Evolutionary conservation across 2,797 vertebrate species (phyloP).

Genomic region (Etheostoma perlongum): DNA sequence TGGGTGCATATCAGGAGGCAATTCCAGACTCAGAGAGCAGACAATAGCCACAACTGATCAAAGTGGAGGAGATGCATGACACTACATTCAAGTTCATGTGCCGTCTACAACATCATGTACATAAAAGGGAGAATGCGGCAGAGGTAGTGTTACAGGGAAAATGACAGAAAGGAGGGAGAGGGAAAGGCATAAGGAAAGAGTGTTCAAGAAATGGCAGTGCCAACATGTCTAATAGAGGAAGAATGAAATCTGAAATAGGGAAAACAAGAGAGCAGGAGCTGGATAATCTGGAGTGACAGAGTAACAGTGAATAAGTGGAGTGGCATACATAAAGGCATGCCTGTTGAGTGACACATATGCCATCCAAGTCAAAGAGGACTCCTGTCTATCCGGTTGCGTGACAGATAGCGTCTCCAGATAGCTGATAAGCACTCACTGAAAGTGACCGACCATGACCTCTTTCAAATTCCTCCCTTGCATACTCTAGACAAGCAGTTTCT

Average conservation of each 20-base stretch:
- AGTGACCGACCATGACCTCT: slow-evolving; percentile 63
- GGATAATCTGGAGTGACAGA: slow-evolving; percentile 40
- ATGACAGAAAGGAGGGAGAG: slow-evolving; percentile 17
- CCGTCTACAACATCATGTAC: slow-evolving; percentile 68
- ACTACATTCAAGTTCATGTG: slow-evolving; percentile 82
- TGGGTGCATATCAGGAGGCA: slow-evolving; percentile 78
- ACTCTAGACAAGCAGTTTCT: slow-evolving; percentile 48
- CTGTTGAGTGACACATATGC: slow-evolving; percentile 72
- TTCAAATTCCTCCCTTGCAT: slow-evolving; percentile 57
- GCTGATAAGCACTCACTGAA: slow-evolving; percentile 62
- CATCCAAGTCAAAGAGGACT: slow-evolving; percentile 72
- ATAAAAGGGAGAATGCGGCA: slow-evolving; percentile 39
- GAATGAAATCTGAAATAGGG: background rate
- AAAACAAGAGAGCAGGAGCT: slow-evolving; percentile 8
- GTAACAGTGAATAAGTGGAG: slow-evolving; percentile 33
- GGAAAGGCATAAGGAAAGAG: background rate
- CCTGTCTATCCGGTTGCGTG: slow-evolving; percentile 74
- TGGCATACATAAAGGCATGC: slow-evolving; percentile 66
- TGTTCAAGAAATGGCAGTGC: background rate
- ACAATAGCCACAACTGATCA: slow-evolving; percentile 89
- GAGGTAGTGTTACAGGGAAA: slow-evolving; percentile 56
- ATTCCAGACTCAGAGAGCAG: slow-evolving; percentile 78
- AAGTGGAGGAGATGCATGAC: slow-evolving; percentile 84
- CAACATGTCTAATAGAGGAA: slow-evolving; percentile 5
- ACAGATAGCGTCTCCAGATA: slow-evolving; percentile 71